A percentile compares a stretch with the other conserved stretches of the same genome.
These are phyloP conservation scores for Coregonus suidteri DNA, from an alignment of 2,797 vertebrate genomes.

Conservation along the genomic window DNA sequence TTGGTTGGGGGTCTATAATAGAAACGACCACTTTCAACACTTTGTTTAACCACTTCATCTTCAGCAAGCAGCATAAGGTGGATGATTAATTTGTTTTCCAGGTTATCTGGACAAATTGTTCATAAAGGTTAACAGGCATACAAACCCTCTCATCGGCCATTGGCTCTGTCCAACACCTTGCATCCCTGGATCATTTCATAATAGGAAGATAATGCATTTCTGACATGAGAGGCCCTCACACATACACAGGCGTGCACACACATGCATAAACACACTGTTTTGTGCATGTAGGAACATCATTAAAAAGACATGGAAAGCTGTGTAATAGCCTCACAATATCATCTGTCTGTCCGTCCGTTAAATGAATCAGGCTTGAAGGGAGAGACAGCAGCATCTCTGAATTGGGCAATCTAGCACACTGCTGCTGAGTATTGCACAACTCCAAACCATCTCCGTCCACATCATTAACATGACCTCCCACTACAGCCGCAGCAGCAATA, in stretches of 20 bases:
- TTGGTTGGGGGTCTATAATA: conserved; percentile 44
- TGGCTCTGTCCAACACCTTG: neutral
- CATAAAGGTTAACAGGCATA: conserved; percentile 69
- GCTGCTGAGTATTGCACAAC: no score
- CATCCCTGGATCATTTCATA: neutral
- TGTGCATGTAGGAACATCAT: no score
- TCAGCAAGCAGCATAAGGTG: conserved; percentile 42
- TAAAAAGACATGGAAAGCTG: no score
- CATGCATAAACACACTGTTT: conserved; percentile 30
- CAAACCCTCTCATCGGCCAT: neutral
- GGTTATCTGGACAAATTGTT: conserved; percentile 70
- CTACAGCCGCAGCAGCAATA: no score
- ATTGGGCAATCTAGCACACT: no score
- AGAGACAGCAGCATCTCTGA: no score
- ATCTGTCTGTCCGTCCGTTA: no score
- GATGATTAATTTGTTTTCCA: conserved; percentile 60
- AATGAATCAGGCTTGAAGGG: no score
- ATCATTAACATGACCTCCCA: no score
- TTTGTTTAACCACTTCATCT: conserved; percentile 22
- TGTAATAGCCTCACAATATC: no score
- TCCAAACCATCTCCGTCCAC: no score
- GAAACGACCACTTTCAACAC: conserved; percentile 28
- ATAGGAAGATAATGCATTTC: conserved; percentile 40
- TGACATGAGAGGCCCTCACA: conserved; percentile 37
- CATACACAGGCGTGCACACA: conserved; percentile 16